A percentile compares a stretch with the other conserved stretches of the same genome.
Conservation (phyloP, 1,140 invertebrate species). For the Leucophenga varia region DNA sequence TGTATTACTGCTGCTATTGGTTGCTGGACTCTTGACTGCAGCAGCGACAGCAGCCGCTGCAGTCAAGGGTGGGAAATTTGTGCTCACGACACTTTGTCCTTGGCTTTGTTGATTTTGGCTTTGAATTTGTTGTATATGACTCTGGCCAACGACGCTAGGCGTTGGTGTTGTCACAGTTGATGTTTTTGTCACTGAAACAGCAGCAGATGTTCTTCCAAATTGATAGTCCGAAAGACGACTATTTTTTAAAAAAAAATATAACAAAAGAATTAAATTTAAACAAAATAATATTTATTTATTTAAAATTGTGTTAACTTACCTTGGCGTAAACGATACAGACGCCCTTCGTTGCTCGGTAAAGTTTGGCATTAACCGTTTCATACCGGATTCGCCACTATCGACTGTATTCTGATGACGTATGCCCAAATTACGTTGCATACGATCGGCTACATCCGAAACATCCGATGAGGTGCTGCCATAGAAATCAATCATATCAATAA, state of each 20-base stretch:
- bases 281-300: no score
- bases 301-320: constrained; percentile 28
- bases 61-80: constrained; percentile 1
- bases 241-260: no score
- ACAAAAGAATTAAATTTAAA: no score
- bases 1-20: background rate
- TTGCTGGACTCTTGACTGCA: constrained; percentile 1
- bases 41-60: constrained; percentile 5
- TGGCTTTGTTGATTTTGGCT: no score
- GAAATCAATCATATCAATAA: background rate
- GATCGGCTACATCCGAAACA: constrained; percentile 64
- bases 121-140: no score
- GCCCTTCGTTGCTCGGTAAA: constrained; percentile 51
- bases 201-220: constrained; percentile 11
- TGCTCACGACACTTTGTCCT: background rate
- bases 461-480: constrained; percentile 69
- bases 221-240: constrained; percentile 20
- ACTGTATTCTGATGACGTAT: constrained; percentile 66
- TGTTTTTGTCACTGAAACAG: no score
- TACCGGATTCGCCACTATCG: constrained; percentile 57
- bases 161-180: constrained; percentile 20
- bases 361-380: constrained; percentile 36
- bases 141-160: constrained; percentile 13
- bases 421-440: constrained; percentile 60
- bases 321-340: constrained; percentile 51